Conservation (phyloP, 2,113 vertebrate species). For the Motacilla alba region DNA sequence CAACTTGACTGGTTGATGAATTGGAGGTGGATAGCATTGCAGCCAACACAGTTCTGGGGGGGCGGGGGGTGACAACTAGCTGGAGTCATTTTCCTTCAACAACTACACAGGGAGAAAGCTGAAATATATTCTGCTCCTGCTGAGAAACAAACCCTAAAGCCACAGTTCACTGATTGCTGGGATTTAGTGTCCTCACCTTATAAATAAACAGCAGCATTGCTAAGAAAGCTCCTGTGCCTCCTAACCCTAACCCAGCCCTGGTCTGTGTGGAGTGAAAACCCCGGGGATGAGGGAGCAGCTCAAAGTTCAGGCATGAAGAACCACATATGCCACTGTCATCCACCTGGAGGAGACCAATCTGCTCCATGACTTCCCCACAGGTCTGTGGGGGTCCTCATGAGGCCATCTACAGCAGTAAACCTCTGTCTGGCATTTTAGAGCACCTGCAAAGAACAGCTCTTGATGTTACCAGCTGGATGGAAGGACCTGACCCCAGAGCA, state of each 20-base stretch:
- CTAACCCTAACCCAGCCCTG: background rate
- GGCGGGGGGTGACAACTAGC: background rate
- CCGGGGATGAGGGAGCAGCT: background rate
- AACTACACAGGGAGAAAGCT: background rate
- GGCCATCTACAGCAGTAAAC: background rate
- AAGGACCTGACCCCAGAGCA: background rate
- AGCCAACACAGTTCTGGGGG: background rate
- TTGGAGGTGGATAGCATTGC: background rate
- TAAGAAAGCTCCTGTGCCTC: background rate
- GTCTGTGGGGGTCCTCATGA: background rate
- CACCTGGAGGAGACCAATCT: background rate
- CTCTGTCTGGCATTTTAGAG: background rate
- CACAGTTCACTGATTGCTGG: background rate
- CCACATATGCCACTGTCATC: background rate
- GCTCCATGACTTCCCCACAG: background rate
- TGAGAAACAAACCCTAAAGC: conserved; percentile 5
- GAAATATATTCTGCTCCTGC: conserved; percentile 1
- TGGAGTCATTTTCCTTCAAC: background rate
- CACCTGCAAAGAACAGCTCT: background rate
- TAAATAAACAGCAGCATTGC: background rate
- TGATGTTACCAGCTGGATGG: rapidly evolving
- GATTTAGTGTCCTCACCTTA: background rate
- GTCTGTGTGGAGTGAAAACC: background rate
- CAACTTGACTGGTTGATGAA: conserved; percentile 49
- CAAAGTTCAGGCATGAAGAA: background rate